phyloP scores from a whole-genome alignment of 2,888 invertebrate species.

The Hypomecis punctinalis region DNA sequence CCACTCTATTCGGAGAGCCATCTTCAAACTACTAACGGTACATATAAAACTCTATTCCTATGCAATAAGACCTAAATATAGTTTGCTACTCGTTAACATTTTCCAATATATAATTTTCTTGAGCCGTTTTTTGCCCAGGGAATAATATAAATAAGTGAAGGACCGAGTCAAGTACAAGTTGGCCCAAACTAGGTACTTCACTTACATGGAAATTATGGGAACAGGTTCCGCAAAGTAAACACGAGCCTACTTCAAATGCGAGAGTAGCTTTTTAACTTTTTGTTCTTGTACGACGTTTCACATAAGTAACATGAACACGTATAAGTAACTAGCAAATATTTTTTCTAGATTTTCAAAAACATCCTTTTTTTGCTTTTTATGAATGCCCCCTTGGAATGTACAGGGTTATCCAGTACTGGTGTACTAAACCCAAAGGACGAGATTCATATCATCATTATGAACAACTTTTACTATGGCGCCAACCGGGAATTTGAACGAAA shows the following conservation, averaged over 20 bases:
- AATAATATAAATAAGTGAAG: neutral
- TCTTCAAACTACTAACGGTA: neutral
- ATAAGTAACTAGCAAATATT: too few species aligned
- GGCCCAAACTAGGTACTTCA: neutral
- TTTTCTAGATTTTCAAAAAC: too few species aligned
- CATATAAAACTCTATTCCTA: neutral
- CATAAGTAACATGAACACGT: too few species aligned
- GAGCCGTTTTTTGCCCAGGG: slow-evolving; percentile 4
- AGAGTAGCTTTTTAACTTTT: neutral
- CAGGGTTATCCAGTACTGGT: too few species aligned
- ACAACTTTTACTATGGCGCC: too few species aligned
- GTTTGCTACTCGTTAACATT: neutral
- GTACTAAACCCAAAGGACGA: too few species aligned
- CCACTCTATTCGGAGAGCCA: neutral
- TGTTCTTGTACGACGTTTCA: too few species aligned
- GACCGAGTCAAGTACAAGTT: slow-evolving; percentile 6
- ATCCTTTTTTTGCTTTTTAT: too few species aligned
- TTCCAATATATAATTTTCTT: neutral
- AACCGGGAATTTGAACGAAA: too few species aligned
- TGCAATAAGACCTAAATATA: neutral
- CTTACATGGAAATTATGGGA: neutral
- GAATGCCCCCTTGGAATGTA: too few species aligned
- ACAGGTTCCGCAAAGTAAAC: slow-evolving; percentile 5
- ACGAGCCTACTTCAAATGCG: neutral
- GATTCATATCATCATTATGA: too few species aligned